Conservation (phyloP, 1,140 invertebrate genomes). For the Drosophila murphyi region DNA sequence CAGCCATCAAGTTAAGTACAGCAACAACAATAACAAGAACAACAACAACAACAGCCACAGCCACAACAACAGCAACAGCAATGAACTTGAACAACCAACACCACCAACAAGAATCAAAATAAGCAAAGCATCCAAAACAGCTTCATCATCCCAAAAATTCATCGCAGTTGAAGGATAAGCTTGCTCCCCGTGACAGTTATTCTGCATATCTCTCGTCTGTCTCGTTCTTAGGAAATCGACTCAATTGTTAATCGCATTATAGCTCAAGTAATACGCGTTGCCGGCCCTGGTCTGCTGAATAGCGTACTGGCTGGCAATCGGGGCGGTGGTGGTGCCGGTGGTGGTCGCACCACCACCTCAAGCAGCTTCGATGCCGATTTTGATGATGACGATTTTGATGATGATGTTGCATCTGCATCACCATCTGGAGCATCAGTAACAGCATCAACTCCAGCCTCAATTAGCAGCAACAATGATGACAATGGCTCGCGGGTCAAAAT, state of each 20-base stretch:
- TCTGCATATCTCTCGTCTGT: constrained; percentile 29
- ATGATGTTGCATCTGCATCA: constrained; percentile 16
- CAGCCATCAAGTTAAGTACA: constrained; percentile 5
- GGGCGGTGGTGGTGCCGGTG: constrained; percentile 44
- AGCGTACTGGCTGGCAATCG: constrained; percentile 73
- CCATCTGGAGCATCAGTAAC: constrained; percentile 44
- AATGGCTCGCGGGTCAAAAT: constrained; percentile 80
- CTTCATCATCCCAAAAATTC: constrained; percentile 13
- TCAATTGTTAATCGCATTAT: constrained; percentile 90
- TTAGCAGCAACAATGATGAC: constrained; percentile 25
- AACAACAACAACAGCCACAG: background rate
- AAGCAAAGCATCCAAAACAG: too few relatives aligned
- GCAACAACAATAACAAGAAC: constrained; percentile 29
- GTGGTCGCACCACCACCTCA: constrained; percentile 56
- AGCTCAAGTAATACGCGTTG: constrained; percentile 88
- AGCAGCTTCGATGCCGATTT: constrained; percentile 70
- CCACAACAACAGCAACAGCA: constrained; percentile 15
- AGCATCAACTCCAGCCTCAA: constrained; percentile 32
- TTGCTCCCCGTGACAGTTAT: constrained; percentile 16
- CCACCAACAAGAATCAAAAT: background rate
- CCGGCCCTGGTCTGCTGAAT: constrained; percentile 88
- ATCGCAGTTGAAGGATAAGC: constrained; percentile 1
- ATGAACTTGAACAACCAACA: constrained; percentile 24
- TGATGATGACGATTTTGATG: constrained; percentile 62
- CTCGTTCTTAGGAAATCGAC: constrained; percentile 89